Conservation (phyloP, 53 echinoderm and acorn worm genomes). For the Zoroaster sp. region DNA sequence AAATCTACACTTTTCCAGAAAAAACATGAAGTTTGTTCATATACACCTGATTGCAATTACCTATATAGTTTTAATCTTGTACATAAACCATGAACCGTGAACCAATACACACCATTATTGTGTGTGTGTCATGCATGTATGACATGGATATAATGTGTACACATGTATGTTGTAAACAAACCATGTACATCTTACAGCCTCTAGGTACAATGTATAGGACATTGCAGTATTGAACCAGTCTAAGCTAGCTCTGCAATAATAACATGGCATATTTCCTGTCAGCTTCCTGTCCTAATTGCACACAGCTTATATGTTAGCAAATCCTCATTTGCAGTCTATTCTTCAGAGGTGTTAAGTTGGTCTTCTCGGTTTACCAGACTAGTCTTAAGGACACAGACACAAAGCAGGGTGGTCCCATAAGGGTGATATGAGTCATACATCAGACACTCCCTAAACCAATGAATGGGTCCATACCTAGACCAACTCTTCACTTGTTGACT, state of each 20-base stretch:
- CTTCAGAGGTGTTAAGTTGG: slow-evolving; percentile 11
- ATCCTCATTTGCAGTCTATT: slow-evolving; percentile 18
- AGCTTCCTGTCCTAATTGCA: not conserved
- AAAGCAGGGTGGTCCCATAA: not conserved
- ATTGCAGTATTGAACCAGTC: too few species aligned
- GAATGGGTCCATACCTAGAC: not conserved
- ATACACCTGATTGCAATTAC: too few species aligned
- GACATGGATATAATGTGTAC: too few species aligned
- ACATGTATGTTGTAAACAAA: too few species aligned
- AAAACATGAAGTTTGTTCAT: too few species aligned
- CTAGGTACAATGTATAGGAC: too few species aligned
- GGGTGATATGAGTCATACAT: not conserved
- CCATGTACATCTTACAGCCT: too few species aligned
- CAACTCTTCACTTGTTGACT: not conserved
- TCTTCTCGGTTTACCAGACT: slow-evolving; percentile 10
- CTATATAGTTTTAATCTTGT: too few species aligned
- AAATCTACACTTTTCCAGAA: too few species aligned
- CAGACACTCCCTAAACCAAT: not conserved
- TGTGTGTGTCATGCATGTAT: too few species aligned
- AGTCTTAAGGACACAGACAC: not conserved
- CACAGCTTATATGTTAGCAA: not conserved
- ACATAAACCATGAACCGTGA: too few species aligned
- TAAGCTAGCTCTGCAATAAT: not conserved
- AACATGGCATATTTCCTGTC: not conserved
- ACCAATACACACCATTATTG: too few species aligned